Evolutionary conservation across 2,888 invertebrate species (phyloP), one percentile per base, ranked within the genome.

Genomic region (Aethes cnicana): DNA sequence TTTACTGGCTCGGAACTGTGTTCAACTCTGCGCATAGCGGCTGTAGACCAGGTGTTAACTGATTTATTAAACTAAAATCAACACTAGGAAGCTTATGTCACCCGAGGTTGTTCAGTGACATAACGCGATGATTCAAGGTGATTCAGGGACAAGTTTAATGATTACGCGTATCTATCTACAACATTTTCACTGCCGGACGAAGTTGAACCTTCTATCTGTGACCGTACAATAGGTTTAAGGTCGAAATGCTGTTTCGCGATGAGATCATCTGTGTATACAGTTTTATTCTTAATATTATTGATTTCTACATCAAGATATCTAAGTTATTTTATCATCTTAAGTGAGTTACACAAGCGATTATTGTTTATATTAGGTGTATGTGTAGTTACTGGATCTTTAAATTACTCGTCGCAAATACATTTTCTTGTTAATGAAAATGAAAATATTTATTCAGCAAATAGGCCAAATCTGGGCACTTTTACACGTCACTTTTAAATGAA

Each of bases 31-130:
- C n/a, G n/a, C n/a, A n/a, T n/a, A n/a, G n/a, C n/a, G n/a, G n/a
- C n/a, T n/a, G n/a, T n/a, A n/a, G n/a, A n/a, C n/a, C n/a, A n/a
- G n/a, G n/a, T n/a, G n/a, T n/a, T n/a, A n/a, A n/a, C n/a, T n/a
- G n/a, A n/a, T n/a, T n/a, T n/a, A n/a, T 16, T 17, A 32, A 4
- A 9, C 32, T 16, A 32, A 32, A 4, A 32, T 32, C 17, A 30
- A 21, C 16, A 37, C 11, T 16, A 43, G 43, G 36, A 50, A 50
- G 50, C 43, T 44, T 50, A 37, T 44, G 50, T 50, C 50, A 50
- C 41, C 23, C 50, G 42, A 49, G 49, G 50, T 18, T 37, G 49
- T 33, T 32, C 33, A 36, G 23, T 50, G 50, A 50, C 43, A 50
- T 43, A 50, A 43, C 43, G 8, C 42, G 42, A 32, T 30, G 39